These are phyloP conservation scores for Salvelinus sp. DNA, from an alignment of 2,113 vertebrate genomes.

Conservation along the genomic window DNA sequence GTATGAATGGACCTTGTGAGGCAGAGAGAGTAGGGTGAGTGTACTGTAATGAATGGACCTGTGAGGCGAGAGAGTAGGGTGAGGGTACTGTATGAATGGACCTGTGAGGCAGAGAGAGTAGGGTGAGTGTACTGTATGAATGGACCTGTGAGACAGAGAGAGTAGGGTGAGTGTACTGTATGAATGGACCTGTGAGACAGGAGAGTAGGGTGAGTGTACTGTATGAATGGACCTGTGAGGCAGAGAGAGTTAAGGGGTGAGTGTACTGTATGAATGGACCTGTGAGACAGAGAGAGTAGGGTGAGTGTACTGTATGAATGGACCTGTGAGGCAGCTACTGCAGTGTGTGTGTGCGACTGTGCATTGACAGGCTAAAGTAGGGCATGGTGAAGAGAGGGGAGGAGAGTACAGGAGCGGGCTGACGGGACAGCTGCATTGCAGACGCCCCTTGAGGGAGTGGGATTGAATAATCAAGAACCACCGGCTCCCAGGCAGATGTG, in stretches of 20 bases:
- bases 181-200: constrained; percentile 62
- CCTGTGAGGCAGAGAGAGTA: constrained; percentile 51
- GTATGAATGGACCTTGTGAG: constrained; percentile 61
- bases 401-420: constrained; percentile 47
- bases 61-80: constrained; percentile 38
- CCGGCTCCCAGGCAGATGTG: constrained; percentile 57
- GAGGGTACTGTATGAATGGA: constrained; percentile 51
- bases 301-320: constrained; percentile 46
- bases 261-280: constrained; percentile 55
- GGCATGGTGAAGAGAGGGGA: constrained; percentile 65
- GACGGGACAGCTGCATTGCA: constrained; percentile 91
- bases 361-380: constrained; percentile 80
- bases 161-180: constrained; percentile 27
- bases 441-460: constrained; percentile 79
- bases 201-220: constrained; percentile 19
- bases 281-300: constrained; percentile 46
- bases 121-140: constrained; percentile 34
- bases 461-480: constrained; percentile 66
- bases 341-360: constrained; percentile 55
- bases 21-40: constrained; percentile 21
- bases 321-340: constrained; percentile 73
- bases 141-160: constrained; percentile 60
- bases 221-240: constrained; percentile 61
- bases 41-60: constrained; percentile 57
- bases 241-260: constrained; percentile 18